A percentile compares a stretch with the other conserved stretches of the same genome.
Evolutionary conservation across 2,797 vertebrate species (phyloP).

Genomic region (Gila robusta): DNA sequence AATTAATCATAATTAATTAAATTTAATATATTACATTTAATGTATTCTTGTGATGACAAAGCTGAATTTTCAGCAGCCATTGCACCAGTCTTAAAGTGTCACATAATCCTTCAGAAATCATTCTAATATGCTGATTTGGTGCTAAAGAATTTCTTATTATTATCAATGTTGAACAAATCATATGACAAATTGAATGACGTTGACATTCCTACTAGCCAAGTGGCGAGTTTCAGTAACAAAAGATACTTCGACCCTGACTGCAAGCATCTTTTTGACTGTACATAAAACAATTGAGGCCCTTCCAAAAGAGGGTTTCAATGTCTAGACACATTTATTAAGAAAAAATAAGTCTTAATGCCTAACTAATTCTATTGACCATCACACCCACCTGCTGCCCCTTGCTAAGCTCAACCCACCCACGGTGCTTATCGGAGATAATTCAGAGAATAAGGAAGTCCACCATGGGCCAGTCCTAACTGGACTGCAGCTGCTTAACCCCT

Average conservation of each 20-base stretch:
- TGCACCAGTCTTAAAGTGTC: too few species aligned
- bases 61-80: too few species aligned
- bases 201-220: too few species aligned
- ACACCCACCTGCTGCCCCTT: slow-evolving; percentile 43
- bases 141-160: too few species aligned
- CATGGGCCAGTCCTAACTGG: slow-evolving; percentile 63
- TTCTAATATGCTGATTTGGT: too few species aligned
- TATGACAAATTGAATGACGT: too few species aligned
- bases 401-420: slow-evolving; percentile 51
- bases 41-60: too few species aligned
- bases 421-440: slow-evolving; percentile 56
- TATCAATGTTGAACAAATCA: background rate
- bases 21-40: too few species aligned
- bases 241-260: background rate
- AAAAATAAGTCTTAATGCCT: background rate
- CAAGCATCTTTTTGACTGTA: background rate
- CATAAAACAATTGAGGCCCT: background rate
- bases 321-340: slow-evolving; percentile 9
- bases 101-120: too few species aligned
- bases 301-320: slow-evolving; percentile 6
- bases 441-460: slow-evolving; percentile 50
- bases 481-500: slow-evolving; percentile 62
- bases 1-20: too few species aligned
- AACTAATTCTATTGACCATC: slow-evolving; percentile 42
- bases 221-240: background rate